These are phyloP conservation scores for Camponotus pennsylvanicus DNA, from an alignment of 1,140 invertebrate species.

Conservation along the genomic window DNA sequence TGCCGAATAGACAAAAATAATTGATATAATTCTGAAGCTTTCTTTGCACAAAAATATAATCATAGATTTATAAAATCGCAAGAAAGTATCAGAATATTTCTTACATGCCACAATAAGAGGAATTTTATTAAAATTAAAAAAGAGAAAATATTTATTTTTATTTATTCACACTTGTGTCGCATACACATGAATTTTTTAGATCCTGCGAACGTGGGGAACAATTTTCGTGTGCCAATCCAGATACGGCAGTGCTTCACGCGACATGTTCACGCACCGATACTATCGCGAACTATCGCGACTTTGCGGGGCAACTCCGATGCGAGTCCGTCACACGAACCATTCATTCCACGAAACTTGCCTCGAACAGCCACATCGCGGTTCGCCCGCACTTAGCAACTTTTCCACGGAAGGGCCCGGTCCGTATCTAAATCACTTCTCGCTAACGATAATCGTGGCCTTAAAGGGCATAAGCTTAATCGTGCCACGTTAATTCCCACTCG, in stretches of 20 bases:
- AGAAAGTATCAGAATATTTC: not conserved
- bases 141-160: not conserved
- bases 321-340: slow-evolving; percentile 51
- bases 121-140: not conserved
- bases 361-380: slow-evolving; percentile 18
- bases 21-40: not conserved
- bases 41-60: not conserved
- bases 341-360: slow-evolving; percentile 44
- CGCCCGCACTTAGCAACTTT: slow-evolving; percentile 59
- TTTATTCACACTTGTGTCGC: not conserved
- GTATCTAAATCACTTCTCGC: slow-evolving; percentile 75
- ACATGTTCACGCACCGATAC: slow-evolving; percentile 47
- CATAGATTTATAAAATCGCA: not conserved
- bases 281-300: slow-evolving; percentile 26
- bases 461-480: slow-evolving; percentile 72
- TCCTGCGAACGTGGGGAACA: not conserved
- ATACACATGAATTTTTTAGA: not conserved
- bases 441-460: slow-evolving; percentile 73
- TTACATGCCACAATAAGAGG: not conserved
- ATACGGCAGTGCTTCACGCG: slow-evolving; percentile 43
- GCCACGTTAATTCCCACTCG: slow-evolving; percentile 72
- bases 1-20: not conserved
- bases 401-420: slow-evolving; percentile 25
- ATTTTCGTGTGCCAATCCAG: slow-evolving; percentile 36
- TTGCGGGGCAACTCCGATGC: slow-evolving; percentile 20